Percentiles rank a stretch among this genome's conserved stretches.
phyloP scores from a whole-genome alignment of 2,113 vertebrate species.

The Bufo gargarizans region DNA sequence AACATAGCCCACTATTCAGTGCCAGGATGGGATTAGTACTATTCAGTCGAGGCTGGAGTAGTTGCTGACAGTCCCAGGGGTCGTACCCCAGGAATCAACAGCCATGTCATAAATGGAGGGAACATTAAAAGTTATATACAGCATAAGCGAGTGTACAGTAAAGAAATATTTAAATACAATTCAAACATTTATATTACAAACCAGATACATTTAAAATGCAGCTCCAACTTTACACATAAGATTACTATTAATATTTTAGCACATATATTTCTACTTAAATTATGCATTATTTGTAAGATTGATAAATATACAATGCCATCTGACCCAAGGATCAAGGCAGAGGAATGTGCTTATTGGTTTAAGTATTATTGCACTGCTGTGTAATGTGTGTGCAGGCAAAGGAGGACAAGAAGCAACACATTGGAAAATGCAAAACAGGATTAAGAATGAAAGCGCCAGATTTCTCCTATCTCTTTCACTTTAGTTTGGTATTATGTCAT shows the following conservation, averaged over 20 bases:
- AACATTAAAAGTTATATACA: no score
- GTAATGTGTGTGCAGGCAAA: background rate
- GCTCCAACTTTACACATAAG: background rate
- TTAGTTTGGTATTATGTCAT: constrained; percentile 39
- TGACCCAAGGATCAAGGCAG: background rate
- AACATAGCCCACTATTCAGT: no score
- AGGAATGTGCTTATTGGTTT: background rate
- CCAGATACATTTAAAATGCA: no score
- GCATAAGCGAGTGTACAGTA: no score
- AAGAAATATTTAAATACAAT: no score
- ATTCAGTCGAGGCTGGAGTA: no score
- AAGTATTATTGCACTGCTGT: constrained; percentile 1
- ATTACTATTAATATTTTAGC: background rate
- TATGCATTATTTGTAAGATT: background rate
- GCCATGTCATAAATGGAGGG: no score
- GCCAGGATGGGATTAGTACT: no score
- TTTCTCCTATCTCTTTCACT: constrained; percentile 31
- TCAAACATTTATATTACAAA: no score
- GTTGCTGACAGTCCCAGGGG: no score
- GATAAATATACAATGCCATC: background rate
- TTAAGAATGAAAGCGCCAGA: constrained; percentile 29
- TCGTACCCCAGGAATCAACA: no score
- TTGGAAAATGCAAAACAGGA: constrained; percentile 16
- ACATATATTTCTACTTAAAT: constrained; percentile 1
- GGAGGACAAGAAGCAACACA: background rate